phyloP scores from a whole-genome alignment of 2,113 vertebrate species.

The Danionella cerebrum region DNA sequence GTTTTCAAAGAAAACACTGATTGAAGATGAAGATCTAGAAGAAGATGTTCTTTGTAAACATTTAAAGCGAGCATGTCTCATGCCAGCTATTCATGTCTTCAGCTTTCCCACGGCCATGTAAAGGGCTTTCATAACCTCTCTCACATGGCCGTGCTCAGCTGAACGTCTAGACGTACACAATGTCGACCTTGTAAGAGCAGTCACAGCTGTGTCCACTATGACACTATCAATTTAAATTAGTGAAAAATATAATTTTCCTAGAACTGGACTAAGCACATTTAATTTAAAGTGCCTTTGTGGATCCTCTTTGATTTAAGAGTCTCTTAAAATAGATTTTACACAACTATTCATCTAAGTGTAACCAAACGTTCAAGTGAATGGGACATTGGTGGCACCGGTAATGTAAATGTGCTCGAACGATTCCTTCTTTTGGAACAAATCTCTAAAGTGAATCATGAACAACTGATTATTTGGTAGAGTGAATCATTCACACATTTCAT shows the following conservation, averaged over 20 bases:
- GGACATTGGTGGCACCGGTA: too few species aligned
- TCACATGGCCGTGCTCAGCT: conserved; percentile 18
- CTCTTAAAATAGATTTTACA: too few species aligned
- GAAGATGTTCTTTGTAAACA: conserved; percentile 22
- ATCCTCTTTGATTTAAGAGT: too few species aligned
- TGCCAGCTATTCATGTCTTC: not conserved
- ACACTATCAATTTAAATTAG: not conserved
- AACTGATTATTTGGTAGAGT: too few species aligned
- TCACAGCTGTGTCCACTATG: not conserved
- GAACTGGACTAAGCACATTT: not conserved
- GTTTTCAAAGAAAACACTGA: conserved; percentile 12
- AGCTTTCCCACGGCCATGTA: conserved; percentile 28
- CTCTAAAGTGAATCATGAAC: too few species aligned
- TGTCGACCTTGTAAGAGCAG: conserved; percentile 2
- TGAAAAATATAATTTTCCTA: not conserved
- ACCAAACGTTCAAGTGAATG: too few species aligned
- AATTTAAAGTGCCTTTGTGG: too few species aligned
- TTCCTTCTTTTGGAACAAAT: too few species aligned
- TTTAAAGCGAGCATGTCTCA: conserved; percentile 6
- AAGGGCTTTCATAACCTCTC: conserved; percentile 28
- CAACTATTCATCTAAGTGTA: too few species aligned
- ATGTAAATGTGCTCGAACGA: too few species aligned
- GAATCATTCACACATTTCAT: too few species aligned
- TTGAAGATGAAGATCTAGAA: not conserved
- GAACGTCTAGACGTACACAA: conserved; percentile 11